Conservation (phyloP, 2,888 invertebrate species). For the Ceratothoa steindachneri region DNA sequence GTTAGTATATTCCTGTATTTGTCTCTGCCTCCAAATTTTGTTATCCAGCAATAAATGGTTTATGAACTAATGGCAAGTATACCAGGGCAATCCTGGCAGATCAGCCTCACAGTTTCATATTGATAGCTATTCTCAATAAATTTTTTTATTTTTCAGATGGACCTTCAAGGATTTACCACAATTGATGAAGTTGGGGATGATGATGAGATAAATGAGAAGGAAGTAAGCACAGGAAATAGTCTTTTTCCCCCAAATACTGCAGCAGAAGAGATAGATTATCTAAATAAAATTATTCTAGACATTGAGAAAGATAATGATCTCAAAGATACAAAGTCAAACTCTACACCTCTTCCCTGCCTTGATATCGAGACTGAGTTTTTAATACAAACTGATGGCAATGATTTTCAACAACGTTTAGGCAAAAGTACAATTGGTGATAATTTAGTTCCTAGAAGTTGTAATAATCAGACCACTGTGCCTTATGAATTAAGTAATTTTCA, state of each 20-base stretch:
- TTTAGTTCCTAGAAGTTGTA: background rate
- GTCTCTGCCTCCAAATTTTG: no score
- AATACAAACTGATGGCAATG: background rate
- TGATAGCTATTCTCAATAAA: no score
- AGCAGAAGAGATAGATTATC: conserved; percentile 41
- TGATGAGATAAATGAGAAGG: background rate
- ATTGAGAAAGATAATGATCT: conserved; percentile 29
- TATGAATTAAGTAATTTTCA: background rate
- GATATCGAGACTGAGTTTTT: background rate
- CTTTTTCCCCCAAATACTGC: conserved; percentile 28
- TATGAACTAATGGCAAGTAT: no score
- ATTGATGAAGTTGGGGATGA: conserved; percentile 13
- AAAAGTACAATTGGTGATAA: background rate
- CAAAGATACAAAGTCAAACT: background rate
- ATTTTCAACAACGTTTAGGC: background rate
- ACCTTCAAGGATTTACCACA: conserved; percentile 1
- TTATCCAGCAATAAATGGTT: no score
- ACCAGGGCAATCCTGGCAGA: no score
- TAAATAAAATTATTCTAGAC: conserved; percentile 40
- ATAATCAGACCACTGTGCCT: background rate
- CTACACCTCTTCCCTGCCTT: background rate
- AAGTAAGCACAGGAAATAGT: background rate
- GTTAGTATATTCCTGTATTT: no score
- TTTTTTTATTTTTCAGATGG: background rate
- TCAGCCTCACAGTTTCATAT: no score